phyloP scores from a whole-genome alignment of 2,888 invertebrate species.

The Allacma fusca region DNA sequence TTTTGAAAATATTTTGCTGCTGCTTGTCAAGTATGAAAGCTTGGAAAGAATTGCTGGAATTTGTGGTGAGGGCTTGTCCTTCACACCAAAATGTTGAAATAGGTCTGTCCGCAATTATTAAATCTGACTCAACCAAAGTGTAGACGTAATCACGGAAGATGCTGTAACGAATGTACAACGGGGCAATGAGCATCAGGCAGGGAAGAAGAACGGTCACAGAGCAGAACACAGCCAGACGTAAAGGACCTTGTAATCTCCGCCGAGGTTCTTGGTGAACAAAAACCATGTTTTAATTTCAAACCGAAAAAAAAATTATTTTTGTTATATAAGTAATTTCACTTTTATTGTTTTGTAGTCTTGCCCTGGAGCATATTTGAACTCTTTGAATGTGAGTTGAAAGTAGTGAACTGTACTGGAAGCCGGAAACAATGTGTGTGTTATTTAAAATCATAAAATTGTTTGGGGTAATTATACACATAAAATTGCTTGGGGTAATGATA shows the following conservation, averaged over 20 bases:
- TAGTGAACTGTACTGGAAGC: too few species aligned
- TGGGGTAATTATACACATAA: too few species aligned
- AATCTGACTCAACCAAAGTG: slow-evolving; percentile 83
- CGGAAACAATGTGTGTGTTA: too few species aligned
- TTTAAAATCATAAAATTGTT: too few species aligned
- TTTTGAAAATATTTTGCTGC: slow-evolving; percentile 74
- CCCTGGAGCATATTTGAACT: too few species aligned
- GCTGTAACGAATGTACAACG: slow-evolving; percentile 78
- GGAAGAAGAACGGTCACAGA: slow-evolving; percentile 79
- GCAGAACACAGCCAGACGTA: slow-evolving; percentile 80
- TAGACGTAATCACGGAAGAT: slow-evolving; percentile 80
- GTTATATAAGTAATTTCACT: too few species aligned
- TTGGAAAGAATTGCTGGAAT: slow-evolving; percentile 71
- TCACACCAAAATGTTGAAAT: slow-evolving; percentile 83
- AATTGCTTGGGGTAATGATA: too few species aligned
- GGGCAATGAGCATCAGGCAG: slow-evolving; percentile 76
- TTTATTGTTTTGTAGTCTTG: too few species aligned
- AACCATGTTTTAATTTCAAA: too few species aligned
- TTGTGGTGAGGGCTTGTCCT: slow-evolving; percentile 80
- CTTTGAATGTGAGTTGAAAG: too few species aligned
- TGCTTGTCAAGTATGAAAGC: slow-evolving; percentile 77
- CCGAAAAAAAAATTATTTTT: too few species aligned
- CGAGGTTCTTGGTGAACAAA: not conserved
- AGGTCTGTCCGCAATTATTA: slow-evolving; percentile 81
- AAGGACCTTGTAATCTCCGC: slow-evolving; percentile 70